Conservation (phyloP, 2,888 invertebrate genomes). For the Athripsodes cinereus region DNA sequence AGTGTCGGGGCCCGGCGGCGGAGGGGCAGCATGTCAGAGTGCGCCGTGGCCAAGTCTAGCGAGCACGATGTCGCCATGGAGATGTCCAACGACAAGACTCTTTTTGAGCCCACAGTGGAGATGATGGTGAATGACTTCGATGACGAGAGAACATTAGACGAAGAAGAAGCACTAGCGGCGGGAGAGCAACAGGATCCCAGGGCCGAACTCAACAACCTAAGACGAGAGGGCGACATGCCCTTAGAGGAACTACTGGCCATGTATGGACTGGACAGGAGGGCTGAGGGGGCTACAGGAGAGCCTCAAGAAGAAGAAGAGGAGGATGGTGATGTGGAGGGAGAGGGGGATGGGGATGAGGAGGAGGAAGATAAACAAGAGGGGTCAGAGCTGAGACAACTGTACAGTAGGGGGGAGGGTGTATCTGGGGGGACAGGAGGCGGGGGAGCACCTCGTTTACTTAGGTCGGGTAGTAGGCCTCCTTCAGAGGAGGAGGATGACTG, state of each 20-base stretch:
- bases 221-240: slow-evolving; percentile 95
- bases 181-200: slow-evolving; percentile 78
- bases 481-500: slow-evolving; percentile 81
- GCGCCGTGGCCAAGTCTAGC: slow-evolving; percentile 49
- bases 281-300: slow-evolving; percentile 24
- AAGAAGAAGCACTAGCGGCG: slow-evolving; percentile 92
- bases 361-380: slow-evolving; percentile 58
- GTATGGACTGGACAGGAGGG: slow-evolving; percentile 64
- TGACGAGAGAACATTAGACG: slow-evolving; percentile 93
- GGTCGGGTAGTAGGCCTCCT: slow-evolving; percentile 64
- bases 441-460: slow-evolving; percentile 44
- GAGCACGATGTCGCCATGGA: slow-evolving; percentile 49
- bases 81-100: slow-evolving; percentile 51
- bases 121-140: slow-evolving; percentile 98
- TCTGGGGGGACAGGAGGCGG: slow-evolving; percentile 35
- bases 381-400: slow-evolving; percentile 92
- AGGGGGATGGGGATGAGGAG: slow-evolving; percentile 29
- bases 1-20: slow-evolving; percentile 12
- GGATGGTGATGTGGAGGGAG: slow-evolving; percentile 34
- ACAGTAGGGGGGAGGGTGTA: slow-evolving; percentile 29
- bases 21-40: slow-evolving; percentile 43
- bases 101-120: slow-evolving; percentile 90
- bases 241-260: slow-evolving; percentile 86
- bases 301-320: slow-evolving; percentile 29
- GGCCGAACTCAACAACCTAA: slow-evolving; percentile 82